Evolutionary conservation across 2,113 vertebrate genomes (phyloP).

Genomic region (Pelvicachromis taeniatus): DNA sequence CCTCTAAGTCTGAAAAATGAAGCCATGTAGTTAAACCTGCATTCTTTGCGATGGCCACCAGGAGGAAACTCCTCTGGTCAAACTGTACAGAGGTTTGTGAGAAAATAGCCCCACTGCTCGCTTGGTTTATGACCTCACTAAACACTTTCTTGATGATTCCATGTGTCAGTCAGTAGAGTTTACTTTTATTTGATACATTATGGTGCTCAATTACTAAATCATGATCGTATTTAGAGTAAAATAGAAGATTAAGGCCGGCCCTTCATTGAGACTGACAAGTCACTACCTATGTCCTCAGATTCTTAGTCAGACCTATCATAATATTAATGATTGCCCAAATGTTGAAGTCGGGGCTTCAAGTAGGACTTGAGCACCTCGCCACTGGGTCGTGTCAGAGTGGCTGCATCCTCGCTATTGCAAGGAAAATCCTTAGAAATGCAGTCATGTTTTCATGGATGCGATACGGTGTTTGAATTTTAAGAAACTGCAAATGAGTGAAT

Average conservation of each 20-base stretch:
- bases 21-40: neutral
- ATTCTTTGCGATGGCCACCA: neutral
- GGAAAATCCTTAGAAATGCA: neutral
- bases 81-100: neutral
- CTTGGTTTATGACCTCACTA: neutral
- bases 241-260: neutral
- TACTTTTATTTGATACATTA: neutral
- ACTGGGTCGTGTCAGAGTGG: neutral
- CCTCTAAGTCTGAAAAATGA: neutral
- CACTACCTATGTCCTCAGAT: neutral
- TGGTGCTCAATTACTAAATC: rapidly evolving
- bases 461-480: neutral
- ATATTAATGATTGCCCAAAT: neutral
- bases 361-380: too few relatives aligned
- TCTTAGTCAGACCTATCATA: neutral
- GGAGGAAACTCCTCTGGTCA: neutral
- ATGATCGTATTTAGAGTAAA: neutral
- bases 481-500: neutral
- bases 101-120: neutral
- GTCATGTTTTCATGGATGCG: neutral
- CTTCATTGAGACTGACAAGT: neutral
- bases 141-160: neutral
- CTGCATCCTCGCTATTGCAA: neutral
- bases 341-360: neutral
- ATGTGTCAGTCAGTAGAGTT: neutral